These are phyloP conservation scores for Lerema accius DNA, from an alignment of 1,140 invertebrate species.

Conservation along the genomic window DNA sequence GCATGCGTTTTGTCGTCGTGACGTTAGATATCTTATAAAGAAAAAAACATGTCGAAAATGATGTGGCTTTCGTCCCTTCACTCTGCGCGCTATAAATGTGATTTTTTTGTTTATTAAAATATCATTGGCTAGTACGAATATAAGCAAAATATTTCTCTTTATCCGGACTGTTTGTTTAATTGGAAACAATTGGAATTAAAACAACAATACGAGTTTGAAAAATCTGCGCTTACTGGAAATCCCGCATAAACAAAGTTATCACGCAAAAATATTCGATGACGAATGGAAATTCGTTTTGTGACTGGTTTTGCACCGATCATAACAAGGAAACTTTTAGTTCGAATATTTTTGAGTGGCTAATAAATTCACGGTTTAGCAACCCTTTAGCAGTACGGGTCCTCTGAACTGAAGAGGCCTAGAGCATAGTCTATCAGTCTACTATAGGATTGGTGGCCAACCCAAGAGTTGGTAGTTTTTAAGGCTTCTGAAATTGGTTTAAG, in stretches of 20 bases:
- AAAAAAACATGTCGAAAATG: too few relatives aligned
- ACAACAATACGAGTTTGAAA: conserved; percentile 20
- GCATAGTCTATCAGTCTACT: too few relatives aligned
- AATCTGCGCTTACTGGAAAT: conserved; percentile 19
- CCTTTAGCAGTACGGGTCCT: too few relatives aligned
- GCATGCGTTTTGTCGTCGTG: too few relatives aligned
- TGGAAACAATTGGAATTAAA: conserved; percentile 26
- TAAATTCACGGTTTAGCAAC: neutral
- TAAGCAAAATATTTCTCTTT: neutral
- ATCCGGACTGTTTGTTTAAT: conserved; percentile 22
- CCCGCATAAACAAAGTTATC: conserved; percentile 28
- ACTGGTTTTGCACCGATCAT: conserved; percentile 5
- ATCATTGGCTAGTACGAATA: neutral
- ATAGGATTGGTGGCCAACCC: too few relatives aligned
- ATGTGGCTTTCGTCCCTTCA: too few relatives aligned
- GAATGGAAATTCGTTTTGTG: conserved; percentile 6
- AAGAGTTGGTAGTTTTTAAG: too few relatives aligned
- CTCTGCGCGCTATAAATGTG: too few relatives aligned
- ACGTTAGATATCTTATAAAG: too few relatives aligned
- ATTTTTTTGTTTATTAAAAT: too few relatives aligned
- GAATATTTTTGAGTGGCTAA: neutral
- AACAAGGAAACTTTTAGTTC: neutral
- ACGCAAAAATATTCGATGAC: conserved; percentile 16
- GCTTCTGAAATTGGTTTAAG: too few relatives aligned
- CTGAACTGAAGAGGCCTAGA: too few relatives aligned